Percentiles rank a stretch among this genome's conserved stretches.
These are phyloP conservation scores for Trachymyrmex septentrionalis DNA, from an alignment of 1,140 invertebrate genomes.

Conservation along the genomic window DNA sequence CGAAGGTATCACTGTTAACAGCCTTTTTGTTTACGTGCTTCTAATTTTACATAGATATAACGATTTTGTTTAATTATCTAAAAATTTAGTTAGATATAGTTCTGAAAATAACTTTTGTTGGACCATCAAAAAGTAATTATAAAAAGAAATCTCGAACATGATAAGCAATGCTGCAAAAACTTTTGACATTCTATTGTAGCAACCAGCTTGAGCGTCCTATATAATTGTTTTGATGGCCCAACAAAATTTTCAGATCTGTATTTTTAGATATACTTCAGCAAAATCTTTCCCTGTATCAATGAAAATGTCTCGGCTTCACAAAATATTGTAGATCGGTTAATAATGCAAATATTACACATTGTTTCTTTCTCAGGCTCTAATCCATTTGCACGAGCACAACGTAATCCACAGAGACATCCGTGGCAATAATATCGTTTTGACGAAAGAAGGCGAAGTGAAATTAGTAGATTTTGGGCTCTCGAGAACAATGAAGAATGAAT, in stretches of 20 bases:
- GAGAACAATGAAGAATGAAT: conserved; percentile 91
- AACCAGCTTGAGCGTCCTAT: too few relatives aligned
- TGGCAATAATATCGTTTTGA: conserved; percentile 95
- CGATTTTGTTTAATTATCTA: too few relatives aligned
- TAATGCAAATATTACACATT: not conserved
- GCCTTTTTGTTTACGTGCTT: not conserved
- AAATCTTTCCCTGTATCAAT: not conserved
- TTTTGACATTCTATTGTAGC: too few relatives aligned
- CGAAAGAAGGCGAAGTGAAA: conserved; percentile 93
- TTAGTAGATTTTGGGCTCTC: conserved; percentile 94
- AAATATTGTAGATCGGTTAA: not conserved
- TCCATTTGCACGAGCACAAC: conserved; percentile 94
- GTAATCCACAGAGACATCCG: conserved; percentile 95
- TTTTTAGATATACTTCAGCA: too few relatives aligned
- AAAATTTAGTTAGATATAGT: too few relatives aligned
- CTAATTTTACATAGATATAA: not conserved
- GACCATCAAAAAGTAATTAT: too few relatives aligned
- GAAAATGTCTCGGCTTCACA: not conserved
- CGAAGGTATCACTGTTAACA: not conserved
- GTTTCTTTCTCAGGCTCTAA: conserved; percentile 88
- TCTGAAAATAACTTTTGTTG: too few relatives aligned
- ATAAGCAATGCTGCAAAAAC: too few relatives aligned
- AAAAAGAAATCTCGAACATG: too few relatives aligned
- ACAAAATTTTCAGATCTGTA: too few relatives aligned
- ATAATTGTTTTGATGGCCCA: too few relatives aligned